Evolutionary conservation across 2,113 vertebrate genomes (phyloP), one percentile per base, ranked within the genome.

Genomic region (Tachuris rubrigastra): DNA sequence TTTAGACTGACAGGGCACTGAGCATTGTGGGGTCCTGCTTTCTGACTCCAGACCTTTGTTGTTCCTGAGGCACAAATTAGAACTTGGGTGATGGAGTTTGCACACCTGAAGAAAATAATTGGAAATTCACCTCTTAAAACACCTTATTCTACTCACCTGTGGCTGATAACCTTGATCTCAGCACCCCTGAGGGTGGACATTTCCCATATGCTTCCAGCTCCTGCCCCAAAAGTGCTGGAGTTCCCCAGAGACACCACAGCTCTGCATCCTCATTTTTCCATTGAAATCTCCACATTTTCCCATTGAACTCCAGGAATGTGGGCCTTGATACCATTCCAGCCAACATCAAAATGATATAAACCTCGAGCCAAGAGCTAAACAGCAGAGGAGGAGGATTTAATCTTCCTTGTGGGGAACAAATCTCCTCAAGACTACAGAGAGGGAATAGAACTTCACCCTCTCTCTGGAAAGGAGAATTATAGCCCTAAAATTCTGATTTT

Each of bases 301-400:
- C 20, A 7, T 0, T 80, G n/a, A 77, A 9, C 23, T 75, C 44
- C 41, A 21, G 0, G 3, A 30, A 7, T 5, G 19, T 19, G 12
- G 21, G 9, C 5, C 35, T 50, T 2, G 0, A 6, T 53, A 39
- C 7, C 44, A n/a, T 49, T 68, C 59, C 68, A 90, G 28, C 35
- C 72, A 83, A 3, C 17, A 20, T 13, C 5, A 35, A 47, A 53
- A n/a, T 8, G 2, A 33, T 19, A 73, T 62, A 83, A 86, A 66
- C 20, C n/a, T 63, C 67, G 21, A 71, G 25, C 14, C 5, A 60
- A 13, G 15, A 85, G 25, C 31, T 35, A 16, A 76, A 39, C 7
- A 30, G 10, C 35, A 69, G 49, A 35, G 31, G 22, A 72, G 33
- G 56, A 80, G 18, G n/a, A 66, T 87, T 87, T 68, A 10, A 10